phyloP scores from a whole-genome alignment of 2,888 invertebrate genomes.

The Cantharis rufa region DNA sequence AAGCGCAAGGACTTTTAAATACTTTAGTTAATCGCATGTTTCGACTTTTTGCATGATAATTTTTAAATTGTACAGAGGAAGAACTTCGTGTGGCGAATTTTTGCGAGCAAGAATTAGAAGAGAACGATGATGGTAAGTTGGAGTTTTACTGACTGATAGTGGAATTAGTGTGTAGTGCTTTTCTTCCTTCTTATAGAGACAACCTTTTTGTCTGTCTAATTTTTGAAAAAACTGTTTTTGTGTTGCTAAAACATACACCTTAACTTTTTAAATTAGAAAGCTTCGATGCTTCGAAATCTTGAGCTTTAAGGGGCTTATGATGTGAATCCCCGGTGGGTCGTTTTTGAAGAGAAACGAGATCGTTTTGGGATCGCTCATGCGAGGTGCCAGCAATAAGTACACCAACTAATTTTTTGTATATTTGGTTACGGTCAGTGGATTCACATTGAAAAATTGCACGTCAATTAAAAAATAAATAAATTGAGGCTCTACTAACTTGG shows the following conservation, averaged over 20 bases:
- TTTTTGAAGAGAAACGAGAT: not conserved
- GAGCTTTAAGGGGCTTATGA: not conserved
- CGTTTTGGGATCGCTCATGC: not conserved
- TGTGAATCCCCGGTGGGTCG: not conserved
- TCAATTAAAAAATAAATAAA: conserved; percentile 18
- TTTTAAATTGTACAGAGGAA: conserved; percentile 14
- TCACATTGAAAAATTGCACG: conserved; percentile 22
- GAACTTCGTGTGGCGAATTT: conserved; percentile 41
- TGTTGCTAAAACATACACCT: not conserved
- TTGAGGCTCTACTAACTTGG: conserved; percentile 52
- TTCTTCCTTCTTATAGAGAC: not conserved
- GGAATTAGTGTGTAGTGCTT: not conserved
- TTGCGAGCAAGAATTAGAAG: conserved; percentile 38
- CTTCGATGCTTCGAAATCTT: not conserved
- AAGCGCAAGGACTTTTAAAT: not conserved
- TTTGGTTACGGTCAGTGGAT: conserved; percentile 10
- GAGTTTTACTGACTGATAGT: not conserved
- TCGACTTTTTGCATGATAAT: not conserved
- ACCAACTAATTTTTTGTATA: conserved; percentile 2
- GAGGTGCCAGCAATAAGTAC: conserved; percentile 1
- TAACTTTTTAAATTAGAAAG: not conserved
- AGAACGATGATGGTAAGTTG: conserved; percentile 45
- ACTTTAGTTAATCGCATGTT: not conserved
- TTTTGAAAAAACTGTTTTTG: not conserved
- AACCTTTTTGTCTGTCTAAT: not conserved